phyloP scores from a whole-genome alignment of 2,888 invertebrate genomes.

The Gymnosoma rotundatum region DNA sequence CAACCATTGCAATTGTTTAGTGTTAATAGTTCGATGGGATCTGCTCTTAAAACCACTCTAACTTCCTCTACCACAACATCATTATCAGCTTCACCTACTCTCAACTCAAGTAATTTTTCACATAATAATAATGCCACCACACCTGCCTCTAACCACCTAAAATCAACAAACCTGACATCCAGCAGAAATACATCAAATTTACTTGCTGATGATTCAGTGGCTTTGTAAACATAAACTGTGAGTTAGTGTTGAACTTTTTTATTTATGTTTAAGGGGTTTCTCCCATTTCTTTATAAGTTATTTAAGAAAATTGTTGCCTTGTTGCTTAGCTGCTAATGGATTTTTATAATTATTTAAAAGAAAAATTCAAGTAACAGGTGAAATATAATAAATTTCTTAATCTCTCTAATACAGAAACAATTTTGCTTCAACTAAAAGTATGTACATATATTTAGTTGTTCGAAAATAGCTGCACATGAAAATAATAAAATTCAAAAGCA shows the following conservation, averaged over 20 bases:
- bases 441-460: no score
- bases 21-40: constrained; percentile 47
- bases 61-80: constrained; percentile 53
- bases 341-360: background rate
- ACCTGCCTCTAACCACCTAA: constrained; percentile 66
- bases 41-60: constrained; percentile 33
- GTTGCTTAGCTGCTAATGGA: background rate
- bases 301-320: constrained; percentile 44
- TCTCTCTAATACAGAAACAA: no score
- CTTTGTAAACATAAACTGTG: constrained; percentile 55
- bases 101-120: constrained; percentile 51
- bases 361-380: no score
- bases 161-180: constrained; percentile 46
- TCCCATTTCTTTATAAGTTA: constrained; percentile 8
- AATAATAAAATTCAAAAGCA: no score
- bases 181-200: constrained; percentile 53
- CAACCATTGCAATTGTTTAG: constrained; percentile 67
- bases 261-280: constrained; percentile 21
- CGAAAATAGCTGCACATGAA: no score
- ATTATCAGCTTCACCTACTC: constrained; percentile 54
- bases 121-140: constrained; percentile 56
- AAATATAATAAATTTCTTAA: no score
- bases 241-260: constrained; percentile 26
- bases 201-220: constrained; percentile 65
- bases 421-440: no score